A percentile compares a stretch with the other conserved stretches of the same genome.
Conservation (phyloP, 1,140 invertebrate species). For the Parasteatoda tepidariorum region DNA sequence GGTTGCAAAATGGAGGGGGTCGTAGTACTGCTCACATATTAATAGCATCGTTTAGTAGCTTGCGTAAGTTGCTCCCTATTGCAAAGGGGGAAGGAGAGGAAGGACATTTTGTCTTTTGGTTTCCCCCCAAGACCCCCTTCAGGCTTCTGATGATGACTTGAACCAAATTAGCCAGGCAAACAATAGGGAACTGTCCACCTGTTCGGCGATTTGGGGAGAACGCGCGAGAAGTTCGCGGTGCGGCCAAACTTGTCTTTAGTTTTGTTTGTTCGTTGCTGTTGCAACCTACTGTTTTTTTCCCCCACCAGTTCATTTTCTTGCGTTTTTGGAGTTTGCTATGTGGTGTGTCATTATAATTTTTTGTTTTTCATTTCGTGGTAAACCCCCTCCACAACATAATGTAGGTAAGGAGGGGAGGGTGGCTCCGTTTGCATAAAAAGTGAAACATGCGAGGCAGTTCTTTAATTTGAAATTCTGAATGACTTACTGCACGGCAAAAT, state of each 20-base stretch:
- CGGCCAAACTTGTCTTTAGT: background rate
- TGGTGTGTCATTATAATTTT: background rate
- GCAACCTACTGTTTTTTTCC: background rate
- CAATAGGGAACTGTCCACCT: conserved; percentile 48
- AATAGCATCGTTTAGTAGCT: conserved; percentile 60
- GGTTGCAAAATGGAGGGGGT: background rate
- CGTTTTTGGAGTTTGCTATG: background rate
- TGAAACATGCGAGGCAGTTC: background rate
- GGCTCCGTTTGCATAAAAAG: background rate
- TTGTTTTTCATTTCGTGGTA: background rate
- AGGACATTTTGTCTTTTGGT: conserved; percentile 29
- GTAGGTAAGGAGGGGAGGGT: background rate
- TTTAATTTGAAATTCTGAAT: background rate
- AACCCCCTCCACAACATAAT: background rate
- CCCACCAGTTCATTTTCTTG: no score
- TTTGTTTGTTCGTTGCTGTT: conserved; percentile 8
- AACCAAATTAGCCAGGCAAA: conserved; percentile 58
- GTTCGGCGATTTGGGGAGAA: conserved; percentile 28
- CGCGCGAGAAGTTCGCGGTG: background rate
- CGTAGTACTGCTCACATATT: conserved; percentile 52
- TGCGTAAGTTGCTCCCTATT: conserved; percentile 38
- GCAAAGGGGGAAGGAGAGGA: background rate
- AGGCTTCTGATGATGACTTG: conserved; percentile 44
- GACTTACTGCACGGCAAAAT: background rate
- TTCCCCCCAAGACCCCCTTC: background rate